Evolutionary conservation across 92 coral and sea anemone genomes (phyloP).

Genomic region (Epizoanthus scotinus): DNA sequence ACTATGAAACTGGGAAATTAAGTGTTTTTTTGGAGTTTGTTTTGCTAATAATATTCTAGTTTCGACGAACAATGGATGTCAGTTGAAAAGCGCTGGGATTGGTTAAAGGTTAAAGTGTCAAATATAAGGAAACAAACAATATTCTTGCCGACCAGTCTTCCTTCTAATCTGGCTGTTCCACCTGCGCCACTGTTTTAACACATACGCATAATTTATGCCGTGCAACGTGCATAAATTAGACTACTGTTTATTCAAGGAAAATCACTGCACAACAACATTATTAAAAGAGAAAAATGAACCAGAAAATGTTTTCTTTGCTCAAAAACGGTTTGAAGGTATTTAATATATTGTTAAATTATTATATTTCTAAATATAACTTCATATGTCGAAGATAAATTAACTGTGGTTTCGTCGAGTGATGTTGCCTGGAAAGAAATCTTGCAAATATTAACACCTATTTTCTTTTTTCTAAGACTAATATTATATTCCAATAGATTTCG

Average conservation of each 20-base stretch:
- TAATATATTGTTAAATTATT: too few relatives aligned
- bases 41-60: neutral
- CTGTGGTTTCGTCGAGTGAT: too few relatives aligned
- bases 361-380: too few relatives aligned
- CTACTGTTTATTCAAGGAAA: neutral
- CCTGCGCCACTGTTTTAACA: constrained; percentile 28
- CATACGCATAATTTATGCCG: neutral
- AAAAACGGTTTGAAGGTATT: too few relatives aligned
- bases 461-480: too few relatives aligned
- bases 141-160: neutral
- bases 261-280: too few relatives aligned
- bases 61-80: neutral
- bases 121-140: neutral
- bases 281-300: too few relatives aligned
- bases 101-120: neutral
- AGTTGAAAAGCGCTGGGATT: constrained; percentile 25
- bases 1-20: neutral
- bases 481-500: too few relatives aligned
- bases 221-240: constrained; percentile 16
- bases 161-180: neutral
- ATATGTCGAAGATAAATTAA: too few relatives aligned
- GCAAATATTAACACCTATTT: too few relatives aligned
- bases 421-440: too few relatives aligned
- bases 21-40: neutral
- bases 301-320: too few relatives aligned